phyloP scores from a whole-genome alignment of 2,888 invertebrate genomes.

The Mechanitis messenoides region DNA sequence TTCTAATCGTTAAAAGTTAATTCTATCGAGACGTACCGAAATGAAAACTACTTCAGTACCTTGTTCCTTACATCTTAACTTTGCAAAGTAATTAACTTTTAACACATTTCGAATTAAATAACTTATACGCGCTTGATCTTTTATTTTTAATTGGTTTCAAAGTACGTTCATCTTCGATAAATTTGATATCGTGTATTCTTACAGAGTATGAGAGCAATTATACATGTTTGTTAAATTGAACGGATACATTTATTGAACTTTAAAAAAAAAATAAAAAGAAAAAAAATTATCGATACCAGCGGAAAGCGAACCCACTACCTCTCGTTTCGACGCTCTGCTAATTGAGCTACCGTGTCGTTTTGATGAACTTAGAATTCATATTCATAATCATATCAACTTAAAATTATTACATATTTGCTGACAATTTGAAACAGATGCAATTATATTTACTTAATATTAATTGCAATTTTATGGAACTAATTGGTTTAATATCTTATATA shows the following conservation, averaged over 20 bases:
- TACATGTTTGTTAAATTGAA: too few species aligned
- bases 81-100: constrained; percentile 1
- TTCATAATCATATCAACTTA: too few species aligned
- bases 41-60: constrained; percentile 5
- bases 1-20: constrained; percentile 5
- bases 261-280: too few species aligned
- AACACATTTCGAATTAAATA: constrained; percentile 4
- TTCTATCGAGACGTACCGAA: not conserved
- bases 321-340: too few species aligned
- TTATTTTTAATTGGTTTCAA: constrained; percentile 6
- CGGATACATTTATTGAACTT: too few species aligned
- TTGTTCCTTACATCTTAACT: constrained; percentile 4
- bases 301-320: too few species aligned
- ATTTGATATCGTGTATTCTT: not conserved
- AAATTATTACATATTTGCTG: too few species aligned
- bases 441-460: constrained; percentile 21
- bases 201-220: too few species aligned
- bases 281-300: too few species aligned
- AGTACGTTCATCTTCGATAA: not conserved
- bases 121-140: not conserved
- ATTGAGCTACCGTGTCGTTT: too few species aligned
- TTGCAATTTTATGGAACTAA: constrained; percentile 35
- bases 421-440: not conserved
- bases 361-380: too few species aligned
- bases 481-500: constrained; percentile 56